Percentiles rank a stretch among this genome's conserved stretches.
These are phyloP conservation scores for Drosophila mauritiana DNA, from an alignment of 1,140 invertebrate genomes.

Conservation along the genomic window DNA sequence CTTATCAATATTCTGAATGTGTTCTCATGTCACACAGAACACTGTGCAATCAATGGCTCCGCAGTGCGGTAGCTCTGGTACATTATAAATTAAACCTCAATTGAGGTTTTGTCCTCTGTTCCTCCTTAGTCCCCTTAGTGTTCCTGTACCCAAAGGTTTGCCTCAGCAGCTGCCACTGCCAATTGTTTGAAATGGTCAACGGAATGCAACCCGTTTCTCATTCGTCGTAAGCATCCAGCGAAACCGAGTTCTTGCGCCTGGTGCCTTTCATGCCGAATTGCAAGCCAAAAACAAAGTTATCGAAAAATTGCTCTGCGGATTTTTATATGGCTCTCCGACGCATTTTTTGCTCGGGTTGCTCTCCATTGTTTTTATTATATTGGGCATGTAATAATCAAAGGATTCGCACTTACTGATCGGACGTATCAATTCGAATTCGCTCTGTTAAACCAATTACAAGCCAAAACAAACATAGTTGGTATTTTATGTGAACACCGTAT, in stretches of 20 bases:
- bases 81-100: slow-evolving; percentile 78
- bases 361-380: slow-evolving; percentile 10
- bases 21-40: slow-evolving; percentile 50
- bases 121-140: slow-evolving; percentile 7
- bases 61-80: slow-evolving; percentile 30
- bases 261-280: slow-evolving; percentile 45
- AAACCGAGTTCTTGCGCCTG: slow-evolving; percentile 22
- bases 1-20: slow-evolving; percentile 82
- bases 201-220: slow-evolving; percentile 81
- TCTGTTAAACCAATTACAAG: slow-evolving; percentile 68
- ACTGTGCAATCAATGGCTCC: slow-evolving; percentile 54
- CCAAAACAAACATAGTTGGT: slow-evolving; percentile 10
- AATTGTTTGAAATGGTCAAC: slow-evolving; percentile 82
- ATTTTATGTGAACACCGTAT: slow-evolving; percentile 14
- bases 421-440: slow-evolving; percentile 18
- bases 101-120: slow-evolving; percentile 51
- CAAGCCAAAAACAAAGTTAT: slow-evolving; percentile 52
- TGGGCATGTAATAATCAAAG: slow-evolving; percentile 35
- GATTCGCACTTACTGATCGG: slow-evolving; percentile 22
- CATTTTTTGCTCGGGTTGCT: slow-evolving; percentile 22
- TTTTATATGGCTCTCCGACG: slow-evolving; percentile 20
- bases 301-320: slow-evolving; percentile 56
- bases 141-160: slow-evolving; percentile 1
- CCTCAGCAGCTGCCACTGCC: slow-evolving; percentile 43
- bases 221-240: slow-evolving; percentile 31